phyloP scores from a whole-genome alignment of 2,797 vertebrate genomes.

The Epinephelus awoara region DNA sequence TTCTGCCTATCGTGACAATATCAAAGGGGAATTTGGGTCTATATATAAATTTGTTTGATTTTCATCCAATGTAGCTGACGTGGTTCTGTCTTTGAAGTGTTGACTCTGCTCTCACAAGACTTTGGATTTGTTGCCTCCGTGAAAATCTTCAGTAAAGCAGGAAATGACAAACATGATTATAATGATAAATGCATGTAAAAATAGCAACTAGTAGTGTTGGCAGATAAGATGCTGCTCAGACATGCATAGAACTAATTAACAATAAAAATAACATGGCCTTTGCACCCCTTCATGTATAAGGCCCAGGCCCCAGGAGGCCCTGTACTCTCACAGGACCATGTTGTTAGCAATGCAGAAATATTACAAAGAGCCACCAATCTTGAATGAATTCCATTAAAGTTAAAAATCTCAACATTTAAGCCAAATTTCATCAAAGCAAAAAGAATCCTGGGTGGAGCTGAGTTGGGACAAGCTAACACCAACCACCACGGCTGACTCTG shows the following conservation, averaged over 20 bases:
- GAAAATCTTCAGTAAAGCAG: slow-evolving; percentile 14
- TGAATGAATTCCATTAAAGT: background rate
- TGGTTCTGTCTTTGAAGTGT: slow-evolving; percentile 31
- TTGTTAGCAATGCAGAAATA: slow-evolving; percentile 1
- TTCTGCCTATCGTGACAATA: background rate
- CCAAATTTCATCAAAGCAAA: slow-evolving; percentile 20
- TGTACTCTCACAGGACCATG: background rate
- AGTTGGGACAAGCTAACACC: background rate
- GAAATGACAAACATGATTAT: slow-evolving; percentile 19
- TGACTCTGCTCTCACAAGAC: background rate
- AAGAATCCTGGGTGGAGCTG: background rate
- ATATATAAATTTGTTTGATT: slow-evolving; percentile 24
- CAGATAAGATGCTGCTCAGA: slow-evolving; percentile 14
- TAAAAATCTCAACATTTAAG: background rate
- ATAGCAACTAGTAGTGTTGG: slow-evolving; percentile 15
- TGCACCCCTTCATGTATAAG: background rate
- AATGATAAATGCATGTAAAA: slow-evolving; percentile 31
- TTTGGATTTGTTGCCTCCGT: slow-evolving; percentile 22
- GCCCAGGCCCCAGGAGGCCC: slow-evolving; percentile 5
- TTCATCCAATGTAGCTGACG: background rate
- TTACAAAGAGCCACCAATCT: background rate
- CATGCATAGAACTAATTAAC: background rate
- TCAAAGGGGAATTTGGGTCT: slow-evolving; percentile 26
- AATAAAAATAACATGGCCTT: background rate
- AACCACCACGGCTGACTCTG: background rate